Base-by-base conservation (phyloP, 2,888 invertebrate species). In the Ellobium chinense region DNA sequence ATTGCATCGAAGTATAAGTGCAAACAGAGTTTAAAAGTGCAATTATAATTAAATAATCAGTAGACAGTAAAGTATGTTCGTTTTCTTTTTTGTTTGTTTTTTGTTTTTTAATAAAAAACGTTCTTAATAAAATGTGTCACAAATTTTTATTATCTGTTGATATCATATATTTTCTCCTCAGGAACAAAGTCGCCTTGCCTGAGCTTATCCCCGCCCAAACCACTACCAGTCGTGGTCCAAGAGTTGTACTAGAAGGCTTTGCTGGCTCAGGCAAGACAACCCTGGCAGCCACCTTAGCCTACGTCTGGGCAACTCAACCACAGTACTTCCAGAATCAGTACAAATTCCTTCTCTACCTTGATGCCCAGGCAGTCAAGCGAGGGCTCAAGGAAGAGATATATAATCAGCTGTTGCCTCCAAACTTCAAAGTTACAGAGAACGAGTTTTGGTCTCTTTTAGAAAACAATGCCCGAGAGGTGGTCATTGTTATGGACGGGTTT, bases 181-280 rank as follows among this genome's bases (percentile, higher is more conserved):
- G 91, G 31, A 78, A 83, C 24, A 85, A 83, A 24, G 60, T 89
- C 2, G 84, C 83, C 56, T 70, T 86, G 34, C 81, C 79, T 27
- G 87, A 88, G 24, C 65, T 90, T 27, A 83, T 91, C 46, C 87
- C 88, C 12, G 27, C 83, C 2, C 80, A 82, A 37, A 66, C 80
- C 31, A 72, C 81, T 37, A 37, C 81, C n/a, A 88, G 87, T 2
- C 82, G 83, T 34, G 89, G 89, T 1, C 80, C 85, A 29, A 72
- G 88, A 24, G 85, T 91, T 14, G 68, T 91, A 29, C 62, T 91
- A 9, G 89, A 90, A 77, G 92, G 92, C 0, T 76, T 79, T 9
- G 83, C 88, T 70, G 92, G 92, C 74, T 88, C 87, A 81, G 92
- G 92, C 9, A 91, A 92, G 81, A 87, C 91, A 2, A 86, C 88